These are phyloP conservation scores for Cryptoblepharus egeriae DNA, from an alignment of 2,797 vertebrate genomes.

Conservation along the genomic window DNA sequence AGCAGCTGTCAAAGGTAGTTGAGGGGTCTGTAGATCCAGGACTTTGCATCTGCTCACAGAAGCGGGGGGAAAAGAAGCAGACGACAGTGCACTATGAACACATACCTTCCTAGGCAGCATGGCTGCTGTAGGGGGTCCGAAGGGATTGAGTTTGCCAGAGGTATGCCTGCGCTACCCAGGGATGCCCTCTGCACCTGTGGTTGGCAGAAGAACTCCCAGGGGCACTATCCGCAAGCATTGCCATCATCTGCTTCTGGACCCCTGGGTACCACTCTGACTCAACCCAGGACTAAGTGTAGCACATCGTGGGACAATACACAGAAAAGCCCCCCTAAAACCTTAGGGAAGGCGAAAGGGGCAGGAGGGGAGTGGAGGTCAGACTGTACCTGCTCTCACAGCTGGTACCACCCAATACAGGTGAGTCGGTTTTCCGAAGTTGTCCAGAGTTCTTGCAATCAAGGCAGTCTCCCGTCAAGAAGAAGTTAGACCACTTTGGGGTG, in stretches of 20 bases:
- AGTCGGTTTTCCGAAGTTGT: slow-evolving; percentile 65
- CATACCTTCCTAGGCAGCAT: slow-evolving; percentile 83
- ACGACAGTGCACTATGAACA: slow-evolving; percentile 77
- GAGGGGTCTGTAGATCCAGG: slow-evolving; percentile 53
- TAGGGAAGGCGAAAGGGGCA: slow-evolving; percentile 74
- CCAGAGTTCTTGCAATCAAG: slow-evolving; percentile 19
- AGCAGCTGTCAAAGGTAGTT: slow-evolving; percentile 73
- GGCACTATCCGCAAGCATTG: slow-evolving; percentile 66
- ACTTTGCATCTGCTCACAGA: slow-evolving; percentile 59
- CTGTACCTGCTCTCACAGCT: slow-evolving; percentile 82
- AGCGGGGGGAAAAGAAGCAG: slow-evolving; percentile 52
- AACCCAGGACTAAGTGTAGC: slow-evolving; percentile 74
- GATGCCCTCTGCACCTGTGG: slow-evolving; percentile 80
- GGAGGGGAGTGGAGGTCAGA: slow-evolving; percentile 83
- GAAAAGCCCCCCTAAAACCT: slow-evolving; percentile 78
- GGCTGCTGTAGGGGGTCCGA: slow-evolving; percentile 80
- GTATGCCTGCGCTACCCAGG: slow-evolving; percentile 58
- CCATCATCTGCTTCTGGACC: slow-evolving; percentile 67
- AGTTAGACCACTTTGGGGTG: slow-evolving; percentile 21
- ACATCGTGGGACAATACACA: slow-evolving; percentile 78
- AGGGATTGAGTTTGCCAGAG: slow-evolving; percentile 63
- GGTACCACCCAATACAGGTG: slow-evolving; percentile 84
- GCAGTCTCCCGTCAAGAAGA: neutral
- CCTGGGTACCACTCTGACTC: slow-evolving; percentile 57
- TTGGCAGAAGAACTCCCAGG: slow-evolving; percentile 80